These are phyloP conservation scores for Callionymus lyra DNA, from an alignment of 2,113 vertebrate genomes.

Conservation along the genomic window DNA sequence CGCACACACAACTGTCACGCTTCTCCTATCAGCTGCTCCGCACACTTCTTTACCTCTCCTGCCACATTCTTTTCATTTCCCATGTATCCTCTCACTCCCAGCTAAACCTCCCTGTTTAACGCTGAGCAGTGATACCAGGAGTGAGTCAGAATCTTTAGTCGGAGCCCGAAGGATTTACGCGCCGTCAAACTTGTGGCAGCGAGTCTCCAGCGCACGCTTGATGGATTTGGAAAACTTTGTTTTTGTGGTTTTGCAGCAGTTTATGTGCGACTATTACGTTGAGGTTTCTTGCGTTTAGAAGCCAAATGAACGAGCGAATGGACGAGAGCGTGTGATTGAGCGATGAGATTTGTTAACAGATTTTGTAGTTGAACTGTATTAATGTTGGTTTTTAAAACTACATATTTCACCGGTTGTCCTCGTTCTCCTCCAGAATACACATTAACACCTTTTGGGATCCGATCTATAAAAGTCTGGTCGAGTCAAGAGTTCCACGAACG, in stretches of 20 bases:
- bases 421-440: no score
- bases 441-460: no score
- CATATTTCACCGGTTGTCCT: no score
- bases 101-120: slow-evolving; percentile 17
- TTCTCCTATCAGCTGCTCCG: not conserved
- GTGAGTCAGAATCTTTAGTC: slow-evolving; percentile 23
- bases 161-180: slow-evolving; percentile 22
- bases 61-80: not conserved
- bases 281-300: no score
- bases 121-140: slow-evolving; percentile 12
- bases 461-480: no score
- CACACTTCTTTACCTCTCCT: slow-evolving; percentile 7
- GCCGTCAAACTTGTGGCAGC: slow-evolving; percentile 15
- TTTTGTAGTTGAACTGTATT: no score
- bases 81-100: slow-evolving; percentile 8
- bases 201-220: slow-evolving; percentile 11
- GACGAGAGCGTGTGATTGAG: no score
- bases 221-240: slow-evolving; percentile 13
- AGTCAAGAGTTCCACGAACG: no score
- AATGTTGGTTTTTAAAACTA: no score
- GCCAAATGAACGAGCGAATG: no score
- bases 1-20: not conserved
- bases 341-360: no score
- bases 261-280: no score
- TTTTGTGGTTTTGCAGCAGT: not conserved